A percentile compares a stretch with the other conserved stretches of the same genome.
These are phyloP conservation scores for Vulpes lagopus DNA, from an alignment of 2,113 vertebrate species.

Conservation along the genomic window DNA sequence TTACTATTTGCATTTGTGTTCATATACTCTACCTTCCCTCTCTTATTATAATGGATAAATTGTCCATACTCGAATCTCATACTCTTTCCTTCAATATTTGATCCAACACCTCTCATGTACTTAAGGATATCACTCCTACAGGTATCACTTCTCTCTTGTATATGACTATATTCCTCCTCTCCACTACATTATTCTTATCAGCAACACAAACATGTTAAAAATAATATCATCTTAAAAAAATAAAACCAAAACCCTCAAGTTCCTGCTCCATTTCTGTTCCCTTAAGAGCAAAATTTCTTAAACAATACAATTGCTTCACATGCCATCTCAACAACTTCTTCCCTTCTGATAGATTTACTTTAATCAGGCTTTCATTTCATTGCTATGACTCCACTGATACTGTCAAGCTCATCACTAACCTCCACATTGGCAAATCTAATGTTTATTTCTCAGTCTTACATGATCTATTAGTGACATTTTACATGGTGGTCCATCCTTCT, in stretches of 20 bases:
- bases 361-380: background rate
- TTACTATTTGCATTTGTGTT: background rate
- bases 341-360: background rate
- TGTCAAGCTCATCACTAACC: background rate
- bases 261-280: constrained; percentile 14
- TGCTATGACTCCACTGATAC: background rate
- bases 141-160: background rate
- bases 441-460: background rate
- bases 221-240: background rate
- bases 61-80: background rate
- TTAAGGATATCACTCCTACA: background rate
- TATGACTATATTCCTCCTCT: background rate
- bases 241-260: background rate
- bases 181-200: background rate
- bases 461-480: background rate
- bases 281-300: constrained; percentile 11
- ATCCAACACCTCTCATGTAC: background rate
- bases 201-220: background rate
- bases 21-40: background rate
- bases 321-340: background rate
- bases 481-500: background rate
- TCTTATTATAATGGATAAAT: background rate
- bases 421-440: background rate
- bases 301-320: background rate
- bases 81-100: background rate